A percentile compares a stretch with the other conserved stretches of the same genome.
Evolutionary conservation across 92 coral and sea anemone species (phyloP).

Genomic region (Epizoanthus rinbou): DNA sequence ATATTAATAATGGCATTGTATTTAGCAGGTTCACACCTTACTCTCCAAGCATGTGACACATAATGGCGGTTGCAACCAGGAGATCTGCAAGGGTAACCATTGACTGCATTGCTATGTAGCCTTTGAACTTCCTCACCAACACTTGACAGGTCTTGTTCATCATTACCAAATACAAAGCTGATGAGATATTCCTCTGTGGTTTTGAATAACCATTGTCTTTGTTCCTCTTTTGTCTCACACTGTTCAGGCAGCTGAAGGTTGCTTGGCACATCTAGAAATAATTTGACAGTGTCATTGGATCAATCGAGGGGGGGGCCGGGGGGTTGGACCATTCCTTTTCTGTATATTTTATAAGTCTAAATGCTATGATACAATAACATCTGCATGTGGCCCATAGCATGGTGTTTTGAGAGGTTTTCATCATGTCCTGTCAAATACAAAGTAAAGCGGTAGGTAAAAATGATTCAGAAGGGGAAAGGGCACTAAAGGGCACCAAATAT

Average conservation of each 20-base stretch:
- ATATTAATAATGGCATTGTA: no score
- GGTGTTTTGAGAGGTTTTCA: no score
- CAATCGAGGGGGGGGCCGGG: no score
- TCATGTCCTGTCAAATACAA: no score
- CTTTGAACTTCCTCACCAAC: slow-evolving; percentile 39
- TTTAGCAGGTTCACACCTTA: slow-evolving; percentile 9
- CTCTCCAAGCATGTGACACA: slow-evolving; percentile 49
- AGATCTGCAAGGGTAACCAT: slow-evolving; percentile 39
- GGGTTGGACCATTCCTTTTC: no score
- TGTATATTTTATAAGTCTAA: no score
- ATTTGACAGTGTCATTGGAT: neutral
- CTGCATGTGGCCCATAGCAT: no score
- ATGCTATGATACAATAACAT: no score
- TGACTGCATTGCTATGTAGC: slow-evolving; percentile 10
- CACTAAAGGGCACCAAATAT: no score
- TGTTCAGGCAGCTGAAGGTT: slow-evolving; percentile 20
- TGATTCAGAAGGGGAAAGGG: no score
- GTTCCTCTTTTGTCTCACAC: neutral
- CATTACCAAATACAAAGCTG: slow-evolving; percentile 46
- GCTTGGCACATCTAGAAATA: slow-evolving; percentile 31
- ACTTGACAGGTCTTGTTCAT: slow-evolving; percentile 10
- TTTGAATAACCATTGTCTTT: slow-evolving; percentile 40
- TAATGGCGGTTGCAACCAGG: slow-evolving; percentile 46
- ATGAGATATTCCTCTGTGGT: slow-evolving; percentile 38
- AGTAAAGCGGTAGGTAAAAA: no score